Base-by-base conservation (phyloP, 2,888 invertebrate species). In the Brachynemurus nebulosus region DNA sequence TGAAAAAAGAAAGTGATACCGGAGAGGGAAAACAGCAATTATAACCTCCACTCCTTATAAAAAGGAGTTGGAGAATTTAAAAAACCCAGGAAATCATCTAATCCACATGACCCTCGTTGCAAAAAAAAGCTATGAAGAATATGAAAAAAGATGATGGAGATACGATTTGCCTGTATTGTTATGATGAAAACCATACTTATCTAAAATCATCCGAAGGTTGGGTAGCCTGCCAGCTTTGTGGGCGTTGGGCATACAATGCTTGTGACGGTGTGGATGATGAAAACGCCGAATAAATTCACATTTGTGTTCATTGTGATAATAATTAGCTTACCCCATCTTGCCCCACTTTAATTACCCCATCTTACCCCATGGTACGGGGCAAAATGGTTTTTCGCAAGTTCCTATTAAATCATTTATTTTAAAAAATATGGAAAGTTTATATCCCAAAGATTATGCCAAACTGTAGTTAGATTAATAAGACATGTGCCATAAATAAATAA, bases 211-310 rank as follows among this genome's bases (percentile, higher is more conserved):
- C 48, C 17, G 50, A 51, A 38, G 17, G 42, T 48, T 53, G 52
- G 52, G 49, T 51, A 33, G 47, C 42, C 16, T 52, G 52, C 38
- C 50, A 51, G 20, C 48, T 49, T n/a, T 52, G 50, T 47, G 49
- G 46, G 43, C 41, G 33, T 9, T 49, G 51, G 50, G 46, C 49
- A 39, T 52, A 51, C 42, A 50, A 42, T 35, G 51, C 49, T 19
- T 53, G 53, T 50, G 54, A 52, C 37, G 51, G 51, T 36, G 52
- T 54, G 9, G 51, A 52, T 37, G 51, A 54, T 41, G 53, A 43
- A 14, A 37, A 53, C 44, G 4, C n/a, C 20, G 51, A 53, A 47
- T 51, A 53, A 50, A 47, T 52, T 34, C 49, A 45, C 39, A 50
- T 51, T 30, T 52, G 52, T 44, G 16, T 50, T 18, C 50, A 27